Evolutionary conservation across 92 coral and sea anemone genomes (phyloP), one percentile per base, ranked within the genome.

Genomic region (Blastomussa wellsi): DNA sequence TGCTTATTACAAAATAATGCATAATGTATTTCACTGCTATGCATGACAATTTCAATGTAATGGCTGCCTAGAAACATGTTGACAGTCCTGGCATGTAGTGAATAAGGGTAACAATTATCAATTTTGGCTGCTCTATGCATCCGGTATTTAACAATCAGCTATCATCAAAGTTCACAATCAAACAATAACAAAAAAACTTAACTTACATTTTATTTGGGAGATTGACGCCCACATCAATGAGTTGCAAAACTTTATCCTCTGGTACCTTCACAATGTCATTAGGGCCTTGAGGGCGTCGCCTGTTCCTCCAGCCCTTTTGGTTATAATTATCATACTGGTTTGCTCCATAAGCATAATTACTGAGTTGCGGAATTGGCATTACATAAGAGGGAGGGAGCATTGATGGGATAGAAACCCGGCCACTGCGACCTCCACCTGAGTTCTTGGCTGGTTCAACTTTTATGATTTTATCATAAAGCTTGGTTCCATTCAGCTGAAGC

Each of bases 191-290:
- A 1, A 1, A 65, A 67, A 72, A 24, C 33, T 17, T 10, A 41
- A 88, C 99, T 94, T 88, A 96, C 99, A 88, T 92, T 88, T 90
- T 95, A 79, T 96, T 94, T 29, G 97, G 89, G 28, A 96, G 89
- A 73, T 96, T 96, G 51, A 96, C 98, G 31, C 95, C 98, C 33
- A 93, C 91, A 82, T 96, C 99, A 77, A 93, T 77, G 29, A 93
- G 92, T 42, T 89, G 82, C 72, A 94, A 78, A 72, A 91, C 77
- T 79, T 91, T 95, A 41, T 96, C 95, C 57, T 92, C 91, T 0
- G 99, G 99, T 9, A 96, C 90, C 52, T 82, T 89, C 81, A 67
- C 95, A 75, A 86, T 86, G 78, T 83, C 92, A 59, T 78, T 90
- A 9, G 79, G 82, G 36, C 62, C 92, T 71, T 49, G 85, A 20